A percentile compares a stretch with the other conserved stretches of the same genome.
These are phyloP conservation scores for Ctenopoma kingsleyae DNA, from an alignment of 2,797 vertebrate species.

Conservation along the genomic window DNA sequence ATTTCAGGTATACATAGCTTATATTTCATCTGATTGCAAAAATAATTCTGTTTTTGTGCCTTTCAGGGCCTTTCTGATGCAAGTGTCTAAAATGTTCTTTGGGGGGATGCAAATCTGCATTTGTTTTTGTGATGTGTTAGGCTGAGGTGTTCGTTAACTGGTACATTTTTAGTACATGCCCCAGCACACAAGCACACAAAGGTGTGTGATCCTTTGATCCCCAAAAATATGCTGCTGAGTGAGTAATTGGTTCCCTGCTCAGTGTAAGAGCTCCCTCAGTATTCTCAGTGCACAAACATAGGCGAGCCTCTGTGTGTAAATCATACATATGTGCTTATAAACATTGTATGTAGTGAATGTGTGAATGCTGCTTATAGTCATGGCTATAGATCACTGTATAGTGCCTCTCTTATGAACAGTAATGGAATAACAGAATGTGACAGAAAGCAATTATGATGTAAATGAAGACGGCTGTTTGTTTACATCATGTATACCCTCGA, in stretches of 20 bases:
- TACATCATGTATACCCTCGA: slow-evolving; percentile 53
- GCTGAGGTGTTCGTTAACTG: slow-evolving; percentile 58
- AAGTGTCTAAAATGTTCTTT: slow-evolving; percentile 63
- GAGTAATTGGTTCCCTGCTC: slow-evolving; percentile 72
- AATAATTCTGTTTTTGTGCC: slow-evolving; percentile 46
- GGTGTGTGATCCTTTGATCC: slow-evolving; percentile 74
- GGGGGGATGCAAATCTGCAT: slow-evolving; percentile 61
- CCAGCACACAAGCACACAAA: slow-evolving; percentile 53
- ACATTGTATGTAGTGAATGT: background rate
- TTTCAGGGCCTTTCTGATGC: slow-evolving; percentile 67
- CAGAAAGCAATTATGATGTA: slow-evolving; percentile 68
- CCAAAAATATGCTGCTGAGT: slow-evolving; percentile 60
- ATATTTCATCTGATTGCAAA: slow-evolving; percentile 71
- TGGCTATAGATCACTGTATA: slow-evolving; percentile 53
- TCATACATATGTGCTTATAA: background rate
- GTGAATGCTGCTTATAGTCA: slow-evolving; percentile 3
- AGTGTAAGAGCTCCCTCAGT: slow-evolving; percentile 30
- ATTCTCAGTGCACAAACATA: slow-evolving; percentile 16
- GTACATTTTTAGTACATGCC: slow-evolving; percentile 73
- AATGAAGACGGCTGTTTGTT: slow-evolving; percentile 74
- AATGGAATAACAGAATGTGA: slow-evolving; percentile 60
- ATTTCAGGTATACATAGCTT: slow-evolving; percentile 26
- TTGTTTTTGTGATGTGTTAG: slow-evolving; percentile 58
- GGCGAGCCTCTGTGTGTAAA: slow-evolving; percentile 6
- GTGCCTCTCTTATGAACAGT: slow-evolving; percentile 63